A percentile compares a stretch with the other conserved stretches of the same genome.
phyloP scores from a whole-genome alignment of 1,140 invertebrate species.

The Babylonia areolata region DNA sequence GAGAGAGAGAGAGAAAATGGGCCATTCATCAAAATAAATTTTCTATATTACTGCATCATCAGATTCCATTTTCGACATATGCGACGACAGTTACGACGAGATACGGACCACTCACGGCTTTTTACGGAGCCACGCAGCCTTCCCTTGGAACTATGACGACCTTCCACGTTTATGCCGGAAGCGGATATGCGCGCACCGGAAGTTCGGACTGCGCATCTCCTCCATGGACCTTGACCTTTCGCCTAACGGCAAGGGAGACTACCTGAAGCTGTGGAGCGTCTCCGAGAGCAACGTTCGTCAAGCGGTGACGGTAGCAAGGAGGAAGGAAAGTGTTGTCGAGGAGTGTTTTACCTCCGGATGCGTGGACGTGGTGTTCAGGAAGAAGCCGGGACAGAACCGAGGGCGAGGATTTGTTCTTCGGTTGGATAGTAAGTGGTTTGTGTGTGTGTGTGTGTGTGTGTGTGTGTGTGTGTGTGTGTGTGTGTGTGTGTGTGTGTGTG shows the following conservation, averaged over 20 bases:
- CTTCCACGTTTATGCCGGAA: slow-evolving; percentile 21
- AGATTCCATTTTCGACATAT: slow-evolving; percentile 39
- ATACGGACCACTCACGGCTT: slow-evolving; percentile 26
- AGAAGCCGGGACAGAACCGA: neutral
- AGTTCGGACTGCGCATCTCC: slow-evolving; percentile 38
- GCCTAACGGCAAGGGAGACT: slow-evolving; percentile 17
- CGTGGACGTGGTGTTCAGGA: slow-evolving; percentile 37
- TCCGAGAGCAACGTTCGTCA: neutral
- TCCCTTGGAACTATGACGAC: slow-evolving; percentile 37
- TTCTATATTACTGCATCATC: no score
- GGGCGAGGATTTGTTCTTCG: slow-evolving; percentile 31
- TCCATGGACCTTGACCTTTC: slow-evolving; percentile 35
- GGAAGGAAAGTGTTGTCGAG: slow-evolving; percentile 5
- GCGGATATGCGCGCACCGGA: slow-evolving; percentile 35
- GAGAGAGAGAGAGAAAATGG: no score
- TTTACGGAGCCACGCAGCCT: slow-evolving; percentile 33
- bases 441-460: neutral
- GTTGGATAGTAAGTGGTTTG: slow-evolving; percentile 35
- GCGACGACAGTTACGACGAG: neutral
- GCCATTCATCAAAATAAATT: no score
- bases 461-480: slow-evolving; percentile 18
- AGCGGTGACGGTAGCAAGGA: neutral
- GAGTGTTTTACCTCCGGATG: slow-evolving; percentile 20
- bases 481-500: slow-evolving; percentile 2
- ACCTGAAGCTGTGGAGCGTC: slow-evolving; percentile 30